Percentiles rank a stretch among this genome's conserved stretches.
These are phyloP conservation scores for Theocolax elegans DNA, from an alignment of 1,140 invertebrate genomes.

Conservation along the genomic window DNA sequence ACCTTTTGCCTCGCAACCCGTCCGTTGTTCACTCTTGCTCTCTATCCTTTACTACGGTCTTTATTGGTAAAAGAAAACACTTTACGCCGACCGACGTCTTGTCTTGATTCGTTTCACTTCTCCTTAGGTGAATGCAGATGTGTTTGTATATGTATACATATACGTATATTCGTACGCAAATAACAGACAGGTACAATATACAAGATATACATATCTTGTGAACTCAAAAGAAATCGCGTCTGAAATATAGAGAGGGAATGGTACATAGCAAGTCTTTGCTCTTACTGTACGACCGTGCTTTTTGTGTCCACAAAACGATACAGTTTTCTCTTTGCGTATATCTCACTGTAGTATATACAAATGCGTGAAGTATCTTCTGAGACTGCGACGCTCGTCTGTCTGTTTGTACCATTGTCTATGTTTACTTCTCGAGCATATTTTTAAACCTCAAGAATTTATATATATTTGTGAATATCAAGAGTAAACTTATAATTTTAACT, in stretches of 20 bases:
- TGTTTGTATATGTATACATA: neutral
- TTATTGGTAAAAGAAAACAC: conserved; percentile 32
- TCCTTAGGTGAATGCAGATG: neutral
- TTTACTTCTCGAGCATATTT: too few species aligned
- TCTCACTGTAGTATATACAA: too few species aligned
- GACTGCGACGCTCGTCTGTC: too few species aligned
- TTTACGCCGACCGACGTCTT: neutral
- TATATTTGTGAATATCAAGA: too few species aligned
- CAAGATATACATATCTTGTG: neutral
- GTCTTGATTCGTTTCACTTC: neutral
- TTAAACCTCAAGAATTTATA: too few species aligned
- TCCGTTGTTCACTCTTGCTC: neutral
- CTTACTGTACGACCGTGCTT: neutral
- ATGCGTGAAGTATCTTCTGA: too few species aligned
- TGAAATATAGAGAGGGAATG: neutral
- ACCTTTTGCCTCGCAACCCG: neutral
- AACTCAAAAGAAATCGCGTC: neutral
- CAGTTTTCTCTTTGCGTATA: neutral
- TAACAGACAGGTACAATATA: neutral
- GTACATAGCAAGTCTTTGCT: neutral
- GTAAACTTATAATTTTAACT: too few species aligned
- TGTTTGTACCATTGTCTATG: too few species aligned
- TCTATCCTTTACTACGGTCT: conserved; percentile 1
- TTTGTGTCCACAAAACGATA: neutral
- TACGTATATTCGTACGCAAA: too few species aligned